These are phyloP conservation scores for Notothenia rossii DNA, from an alignment of 2,113 vertebrate genomes.

Conservation along the genomic window DNA sequence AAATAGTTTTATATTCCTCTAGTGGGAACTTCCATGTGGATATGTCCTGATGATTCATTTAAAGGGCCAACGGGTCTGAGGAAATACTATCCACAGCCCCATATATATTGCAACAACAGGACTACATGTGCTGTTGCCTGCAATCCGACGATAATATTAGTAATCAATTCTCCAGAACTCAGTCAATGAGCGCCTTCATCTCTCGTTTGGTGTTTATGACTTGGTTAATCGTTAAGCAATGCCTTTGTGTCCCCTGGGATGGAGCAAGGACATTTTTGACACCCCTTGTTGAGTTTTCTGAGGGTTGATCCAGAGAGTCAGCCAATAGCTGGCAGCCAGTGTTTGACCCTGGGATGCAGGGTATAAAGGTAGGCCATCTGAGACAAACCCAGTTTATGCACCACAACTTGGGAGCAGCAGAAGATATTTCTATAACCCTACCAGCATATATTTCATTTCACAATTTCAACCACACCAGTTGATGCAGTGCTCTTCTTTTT, in stretches of 20 bases:
- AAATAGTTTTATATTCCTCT: not conserved
- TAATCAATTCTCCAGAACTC: constrained; percentile 76
- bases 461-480: constrained; percentile 26
- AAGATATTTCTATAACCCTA: constrained; percentile 15
- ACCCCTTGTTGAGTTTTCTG: constrained; percentile 67
- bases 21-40: constrained; percentile 32
- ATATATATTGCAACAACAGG: constrained; percentile 73
- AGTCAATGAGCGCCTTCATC: constrained; percentile 75
- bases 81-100: constrained; percentile 49
- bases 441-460: constrained; percentile 19
- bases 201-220: constrained; percentile 80
- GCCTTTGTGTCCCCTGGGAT: constrained; percentile 78
- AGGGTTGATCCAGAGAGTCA: constrained; percentile 72
- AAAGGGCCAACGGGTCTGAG: constrained; percentile 29
- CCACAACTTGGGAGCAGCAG: constrained; percentile 20
- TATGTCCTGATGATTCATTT: constrained; percentile 47
- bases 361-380: constrained; percentile 74
- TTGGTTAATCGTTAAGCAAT: constrained; percentile 86
- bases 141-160: constrained; percentile 79
- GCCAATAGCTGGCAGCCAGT: constrained; percentile 75
- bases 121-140: constrained; percentile 69
- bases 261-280: constrained; percentile 82
- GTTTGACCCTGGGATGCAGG: constrained; percentile 48
- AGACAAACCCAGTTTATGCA: constrained; percentile 36
- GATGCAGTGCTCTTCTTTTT: constrained; percentile 12